Evolutionary conservation across 2,797 vertebrate genomes (phyloP).

Genomic region (Sebastes matsubarae): DNA sequence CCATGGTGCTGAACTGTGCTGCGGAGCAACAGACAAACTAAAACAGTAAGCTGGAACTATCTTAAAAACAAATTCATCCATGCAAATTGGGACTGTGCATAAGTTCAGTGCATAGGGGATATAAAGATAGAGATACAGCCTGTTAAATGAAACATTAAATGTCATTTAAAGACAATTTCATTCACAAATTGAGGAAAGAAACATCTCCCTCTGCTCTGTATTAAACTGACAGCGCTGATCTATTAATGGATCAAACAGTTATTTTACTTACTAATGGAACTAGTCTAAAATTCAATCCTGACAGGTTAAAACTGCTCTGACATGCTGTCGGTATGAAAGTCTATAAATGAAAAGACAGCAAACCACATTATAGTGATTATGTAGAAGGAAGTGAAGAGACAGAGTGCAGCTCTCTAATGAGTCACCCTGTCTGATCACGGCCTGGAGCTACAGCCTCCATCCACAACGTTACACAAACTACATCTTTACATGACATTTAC

Average conservation of each 20-base stretch:
- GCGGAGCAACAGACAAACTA: not conserved
- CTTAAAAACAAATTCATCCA: not conserved
- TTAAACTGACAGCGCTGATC: not conserved
- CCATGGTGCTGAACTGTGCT: constrained; percentile 59
- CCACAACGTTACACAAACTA: constrained; percentile 13
- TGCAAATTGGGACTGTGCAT: not conserved
- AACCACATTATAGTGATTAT: constrained; percentile 48
- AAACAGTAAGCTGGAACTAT: not conserved
- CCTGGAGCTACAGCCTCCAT: constrained; percentile 31
- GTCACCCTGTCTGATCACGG: constrained; percentile 38
- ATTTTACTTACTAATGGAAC: constrained; percentile 10
- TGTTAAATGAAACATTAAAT: not conserved
- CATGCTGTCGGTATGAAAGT: not conserved
- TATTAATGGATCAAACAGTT: not conserved
- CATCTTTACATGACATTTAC: constrained; percentile 27
- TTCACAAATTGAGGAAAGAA: not conserved
- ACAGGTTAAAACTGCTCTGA: constrained; percentile 27
- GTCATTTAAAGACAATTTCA: not conserved
- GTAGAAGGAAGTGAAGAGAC: constrained; percentile 27
- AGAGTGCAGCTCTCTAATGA: constrained; percentile 44
- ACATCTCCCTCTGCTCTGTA: not conserved
- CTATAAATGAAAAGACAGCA: constrained; percentile 31
- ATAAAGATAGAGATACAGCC: not conserved
- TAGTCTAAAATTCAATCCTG: not conserved
- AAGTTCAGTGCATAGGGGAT: not conserved